Evolutionary conservation across 2,113 vertebrate genomes (phyloP).

Genomic region (Carassius carassius): DNA sequence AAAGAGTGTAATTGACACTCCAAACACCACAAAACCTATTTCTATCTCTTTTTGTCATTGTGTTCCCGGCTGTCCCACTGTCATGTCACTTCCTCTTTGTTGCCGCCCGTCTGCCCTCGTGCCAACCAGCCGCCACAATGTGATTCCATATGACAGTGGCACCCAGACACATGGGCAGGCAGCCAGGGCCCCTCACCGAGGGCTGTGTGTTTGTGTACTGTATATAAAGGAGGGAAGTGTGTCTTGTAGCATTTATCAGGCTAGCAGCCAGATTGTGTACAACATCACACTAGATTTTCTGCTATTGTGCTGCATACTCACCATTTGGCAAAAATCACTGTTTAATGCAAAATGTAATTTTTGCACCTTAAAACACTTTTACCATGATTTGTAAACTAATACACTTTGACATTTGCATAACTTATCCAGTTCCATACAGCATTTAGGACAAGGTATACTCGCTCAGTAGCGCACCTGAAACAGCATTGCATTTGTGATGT

Average conservation of each 20-base stretch:
- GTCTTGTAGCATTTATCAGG: slow-evolving; percentile 36
- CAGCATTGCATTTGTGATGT: background rate
- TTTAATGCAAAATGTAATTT: background rate
- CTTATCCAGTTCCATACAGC: background rate
- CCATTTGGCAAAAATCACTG: background rate
- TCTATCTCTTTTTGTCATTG: slow-evolving; percentile 45
- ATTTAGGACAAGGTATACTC: background rate
- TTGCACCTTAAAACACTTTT: no score
- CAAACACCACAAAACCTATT: slow-evolving; percentile 1
- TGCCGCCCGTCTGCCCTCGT: slow-evolving; percentile 62
- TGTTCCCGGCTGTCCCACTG: slow-evolving; percentile 66
- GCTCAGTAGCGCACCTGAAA: background rate
- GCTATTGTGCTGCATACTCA: slow-evolving; percentile 41
- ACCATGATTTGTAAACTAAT: background rate
- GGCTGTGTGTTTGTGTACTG: slow-evolving; percentile 35
- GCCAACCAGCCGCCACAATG: slow-evolving; percentile 52
- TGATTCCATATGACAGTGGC: slow-evolving; percentile 73
- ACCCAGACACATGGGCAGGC: slow-evolving; percentile 64
- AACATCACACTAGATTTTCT: slow-evolving; percentile 37
- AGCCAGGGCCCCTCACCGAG: slow-evolving; percentile 50
- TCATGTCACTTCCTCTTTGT: slow-evolving; percentile 70
- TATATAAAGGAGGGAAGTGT: slow-evolving; percentile 36
- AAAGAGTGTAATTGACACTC: slow-evolving; percentile 9
- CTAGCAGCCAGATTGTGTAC: slow-evolving; percentile 40
- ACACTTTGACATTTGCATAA: background rate